phyloP scores from a whole-genome alignment of 2,888 invertebrate genomes.

The Orchesella flavescens region DNA sequence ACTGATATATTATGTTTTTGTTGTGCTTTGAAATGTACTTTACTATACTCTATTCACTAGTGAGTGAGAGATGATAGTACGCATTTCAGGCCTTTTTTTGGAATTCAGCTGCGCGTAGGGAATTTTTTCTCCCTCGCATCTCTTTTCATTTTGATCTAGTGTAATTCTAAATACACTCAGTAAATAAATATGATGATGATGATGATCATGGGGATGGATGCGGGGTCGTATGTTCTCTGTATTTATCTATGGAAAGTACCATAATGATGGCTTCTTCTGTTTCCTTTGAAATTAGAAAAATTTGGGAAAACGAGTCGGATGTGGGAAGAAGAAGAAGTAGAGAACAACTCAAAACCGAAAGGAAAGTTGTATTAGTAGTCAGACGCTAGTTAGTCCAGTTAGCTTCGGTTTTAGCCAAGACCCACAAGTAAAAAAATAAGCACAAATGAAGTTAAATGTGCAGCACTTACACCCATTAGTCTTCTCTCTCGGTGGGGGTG shows the following conservation, averaged over 20 bases:
- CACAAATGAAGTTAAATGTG: conserved; percentile 57
- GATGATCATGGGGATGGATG: background rate
- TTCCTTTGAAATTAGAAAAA: conserved; percentile 18
- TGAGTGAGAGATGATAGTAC: background rate
- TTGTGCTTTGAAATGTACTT: conserved; percentile 1
- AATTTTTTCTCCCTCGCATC: conserved; percentile 8
- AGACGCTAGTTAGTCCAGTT: conserved; percentile 29
- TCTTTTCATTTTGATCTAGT: conserved; percentile 2
- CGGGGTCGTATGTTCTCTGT: background rate
- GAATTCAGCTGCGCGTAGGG: background rate
- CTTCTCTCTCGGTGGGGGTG: conserved; percentile 11
- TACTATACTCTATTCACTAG: background rate
- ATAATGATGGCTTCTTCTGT: conserved; percentile 20
- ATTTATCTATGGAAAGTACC: conserved; percentile 4
- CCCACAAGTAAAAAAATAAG: conserved; percentile 25
- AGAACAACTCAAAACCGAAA: background rate
- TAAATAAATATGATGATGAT: background rate
- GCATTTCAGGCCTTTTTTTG: background rate
- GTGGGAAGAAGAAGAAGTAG: conserved; percentile 30
- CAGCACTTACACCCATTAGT: conserved; percentile 52
- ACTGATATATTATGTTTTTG: conserved; percentile 31
- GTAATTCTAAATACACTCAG: conserved; percentile 2
- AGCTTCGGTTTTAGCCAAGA: conserved; percentile 37
- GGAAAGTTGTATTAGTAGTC: background rate
- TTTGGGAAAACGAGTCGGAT: conserved; percentile 29